Percentiles rank a stretch among this genome's conserved stretches.
Conservation (phyloP, 2,888 invertebrate genomes). For the Scrobipalpa costella region DNA sequence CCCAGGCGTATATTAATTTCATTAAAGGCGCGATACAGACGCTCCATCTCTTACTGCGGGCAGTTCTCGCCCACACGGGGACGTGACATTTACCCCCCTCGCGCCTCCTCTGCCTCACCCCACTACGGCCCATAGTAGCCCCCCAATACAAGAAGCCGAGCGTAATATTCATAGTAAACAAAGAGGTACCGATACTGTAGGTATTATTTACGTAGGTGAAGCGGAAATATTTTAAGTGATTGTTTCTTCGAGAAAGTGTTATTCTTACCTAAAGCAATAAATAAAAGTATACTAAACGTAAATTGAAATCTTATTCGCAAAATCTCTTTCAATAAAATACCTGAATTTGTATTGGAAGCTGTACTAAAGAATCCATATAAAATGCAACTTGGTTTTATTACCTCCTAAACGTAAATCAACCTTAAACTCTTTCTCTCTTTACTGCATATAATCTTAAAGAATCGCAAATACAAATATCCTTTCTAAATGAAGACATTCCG, state of each 20-base stretch:
- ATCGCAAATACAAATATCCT: background rate
- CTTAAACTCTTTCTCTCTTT: background rate
- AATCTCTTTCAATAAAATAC: background rate
- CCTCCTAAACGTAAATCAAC: background rate
- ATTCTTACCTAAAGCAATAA: background rate
- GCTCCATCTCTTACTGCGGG: constrained; percentile 40
- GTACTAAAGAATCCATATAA: background rate
- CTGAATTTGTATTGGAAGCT: background rate
- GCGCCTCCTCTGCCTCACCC: constrained; percentile 28
- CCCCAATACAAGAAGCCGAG: constrained; percentile 19
- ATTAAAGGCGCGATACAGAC: constrained; percentile 48
- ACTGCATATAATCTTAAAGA: background rate
- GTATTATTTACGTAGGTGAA: background rate
- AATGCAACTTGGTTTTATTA: background rate
- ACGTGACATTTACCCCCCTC: constrained; percentile 57
- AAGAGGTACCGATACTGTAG: constrained; percentile 26
- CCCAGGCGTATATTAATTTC: constrained; percentile 54
- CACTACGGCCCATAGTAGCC: background rate
- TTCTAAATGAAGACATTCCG: background rate
- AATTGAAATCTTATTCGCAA: background rate
- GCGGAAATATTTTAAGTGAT: constrained; percentile 13
- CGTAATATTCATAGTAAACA: constrained; percentile 22
- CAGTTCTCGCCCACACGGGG: constrained; percentile 47
- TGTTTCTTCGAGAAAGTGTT: background rate
- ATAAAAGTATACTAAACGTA: background rate